These are phyloP conservation scores for Nibea albiflora DNA, from an alignment of 2,113 vertebrate species.

Conservation along the genomic window DNA sequence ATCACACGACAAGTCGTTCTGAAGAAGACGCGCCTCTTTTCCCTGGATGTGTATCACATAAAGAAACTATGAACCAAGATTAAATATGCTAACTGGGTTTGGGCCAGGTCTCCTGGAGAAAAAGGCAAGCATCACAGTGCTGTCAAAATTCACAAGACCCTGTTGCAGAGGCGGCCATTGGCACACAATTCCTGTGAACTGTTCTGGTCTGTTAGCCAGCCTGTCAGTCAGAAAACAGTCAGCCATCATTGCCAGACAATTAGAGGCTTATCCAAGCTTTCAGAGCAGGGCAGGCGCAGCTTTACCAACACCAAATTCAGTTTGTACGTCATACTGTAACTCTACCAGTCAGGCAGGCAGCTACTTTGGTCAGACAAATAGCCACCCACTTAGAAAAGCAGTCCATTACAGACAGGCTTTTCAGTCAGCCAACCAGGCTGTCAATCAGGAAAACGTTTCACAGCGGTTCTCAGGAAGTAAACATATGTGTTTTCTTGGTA, in stretches of 20 bases:
- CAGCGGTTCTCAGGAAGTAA: neutral
- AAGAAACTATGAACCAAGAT: slow-evolving; percentile 23
- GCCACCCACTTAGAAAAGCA: neutral
- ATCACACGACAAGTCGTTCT: neutral
- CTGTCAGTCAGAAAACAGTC: slow-evolving; percentile 51
- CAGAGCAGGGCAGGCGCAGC: neutral
- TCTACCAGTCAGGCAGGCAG: slow-evolving; percentile 15
- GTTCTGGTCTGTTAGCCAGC: slow-evolving; percentile 27
- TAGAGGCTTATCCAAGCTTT: slow-evolving; percentile 7
- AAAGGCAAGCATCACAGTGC: slow-evolving; percentile 71
- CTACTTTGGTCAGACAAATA: slow-evolving; percentile 34
- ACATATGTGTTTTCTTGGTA: too few relatives aligned
- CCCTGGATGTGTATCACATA: slow-evolving; percentile 25
- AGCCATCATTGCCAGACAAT: slow-evolving; percentile 10
- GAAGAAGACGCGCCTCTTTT: neutral
- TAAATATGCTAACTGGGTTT: slow-evolving; percentile 37
- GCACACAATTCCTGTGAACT: slow-evolving; percentile 57
- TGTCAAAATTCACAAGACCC: slow-evolving; percentile 82
- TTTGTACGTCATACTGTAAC: slow-evolving; percentile 7
- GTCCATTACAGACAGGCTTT: neutral
- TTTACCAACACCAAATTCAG: neutral
- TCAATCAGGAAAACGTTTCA: slow-evolving; percentile 8
- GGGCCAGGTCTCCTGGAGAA: slow-evolving; percentile 68
- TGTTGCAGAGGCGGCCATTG: slow-evolving; percentile 71
- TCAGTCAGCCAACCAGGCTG: neutral